A percentile compares a stretch with the other conserved stretches of the same genome.
Conservation (phyloP, 1,140 invertebrate genomes). For the Tachypleus tridentatus region DNA sequence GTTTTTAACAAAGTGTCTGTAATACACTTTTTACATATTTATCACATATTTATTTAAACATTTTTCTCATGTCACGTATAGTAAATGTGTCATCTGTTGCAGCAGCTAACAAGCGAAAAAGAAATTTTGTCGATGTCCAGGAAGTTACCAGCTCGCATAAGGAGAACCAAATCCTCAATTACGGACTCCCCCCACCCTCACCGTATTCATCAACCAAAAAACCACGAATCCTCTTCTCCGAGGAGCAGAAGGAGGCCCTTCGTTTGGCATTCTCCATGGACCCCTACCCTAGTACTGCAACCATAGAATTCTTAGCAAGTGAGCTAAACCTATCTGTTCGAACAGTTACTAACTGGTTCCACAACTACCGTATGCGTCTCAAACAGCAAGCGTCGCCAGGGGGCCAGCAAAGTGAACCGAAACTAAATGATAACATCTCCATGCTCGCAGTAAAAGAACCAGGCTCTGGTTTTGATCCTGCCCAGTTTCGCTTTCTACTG, state of each 20-base stretch:
- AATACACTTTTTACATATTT: too few species aligned
- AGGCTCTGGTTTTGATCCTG: slow-evolving; percentile 56
- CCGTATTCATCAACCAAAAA: slow-evolving; percentile 54
- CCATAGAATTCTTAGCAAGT: slow-evolving; percentile 85
- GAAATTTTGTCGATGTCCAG: neutral
- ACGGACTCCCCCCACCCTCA: slow-evolving; percentile 13
- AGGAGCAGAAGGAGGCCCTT: slow-evolving; percentile 95
- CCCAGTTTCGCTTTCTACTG: slow-evolving; percentile 73
- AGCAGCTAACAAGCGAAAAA: slow-evolving; percentile 18
- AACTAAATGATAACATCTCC: slow-evolving; percentile 14
- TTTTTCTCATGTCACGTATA: too few species aligned
- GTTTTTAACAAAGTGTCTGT: too few species aligned
- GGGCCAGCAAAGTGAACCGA: slow-evolving; percentile 32
- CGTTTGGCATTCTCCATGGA: slow-evolving; percentile 86
- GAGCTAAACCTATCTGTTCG: slow-evolving; percentile 80
- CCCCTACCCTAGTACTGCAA: slow-evolving; percentile 89
- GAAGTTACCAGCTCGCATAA: neutral
- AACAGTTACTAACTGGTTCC: slow-evolving; percentile 99
- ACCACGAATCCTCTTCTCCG: slow-evolving; percentile 86
- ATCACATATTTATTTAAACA: too few species aligned
- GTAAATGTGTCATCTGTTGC: neutral
- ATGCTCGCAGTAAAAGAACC: slow-evolving; percentile 10
- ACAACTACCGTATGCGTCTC: slow-evolving; percentile 95
- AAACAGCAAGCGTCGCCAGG: slow-evolving; percentile 63
- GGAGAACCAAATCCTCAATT: too few species aligned